phyloP scores from a whole-genome alignment of 2,113 vertebrate genomes.

The Nesoenas mayeri region DNA sequence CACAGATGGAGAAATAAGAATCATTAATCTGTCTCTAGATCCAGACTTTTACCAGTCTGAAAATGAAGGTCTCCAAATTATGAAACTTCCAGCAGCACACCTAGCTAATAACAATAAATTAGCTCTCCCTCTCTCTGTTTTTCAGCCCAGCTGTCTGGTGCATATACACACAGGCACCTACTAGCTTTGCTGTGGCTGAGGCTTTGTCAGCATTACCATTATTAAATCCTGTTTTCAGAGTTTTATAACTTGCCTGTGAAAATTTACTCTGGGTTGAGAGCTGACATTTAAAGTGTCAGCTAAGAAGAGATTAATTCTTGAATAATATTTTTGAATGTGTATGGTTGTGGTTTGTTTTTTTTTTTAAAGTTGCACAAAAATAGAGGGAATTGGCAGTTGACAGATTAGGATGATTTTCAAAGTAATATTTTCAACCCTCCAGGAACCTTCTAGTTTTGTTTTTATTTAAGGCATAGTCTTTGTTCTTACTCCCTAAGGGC shows the following conservation, averaged over 20 bases:
- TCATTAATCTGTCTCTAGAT: slow-evolving; percentile 32
- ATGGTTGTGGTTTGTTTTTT: not conserved
- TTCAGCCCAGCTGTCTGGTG: not conserved
- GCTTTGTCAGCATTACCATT: slow-evolving; percentile 47
- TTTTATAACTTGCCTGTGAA: slow-evolving; percentile 33
- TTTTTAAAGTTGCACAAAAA: slow-evolving; percentile 7
- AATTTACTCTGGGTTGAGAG: slow-evolving; percentile 44
- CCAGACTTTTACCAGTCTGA: not conserved
- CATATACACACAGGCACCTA: not conserved
- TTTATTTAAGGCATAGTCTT: not conserved
- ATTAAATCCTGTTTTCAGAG: slow-evolving; percentile 55
- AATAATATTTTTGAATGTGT: not conserved
- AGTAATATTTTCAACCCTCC: not conserved
- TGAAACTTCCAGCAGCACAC: not conserved
- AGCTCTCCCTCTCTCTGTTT: not conserved
- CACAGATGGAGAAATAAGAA: slow-evolving; percentile 10
- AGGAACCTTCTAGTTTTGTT: not conserved
- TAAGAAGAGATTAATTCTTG: slow-evolving; percentile 39
- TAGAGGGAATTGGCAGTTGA: not conserved
- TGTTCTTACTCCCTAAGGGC: not conserved
- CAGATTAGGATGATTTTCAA: not conserved
- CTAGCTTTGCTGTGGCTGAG: not conserved
- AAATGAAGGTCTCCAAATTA: not conserved
- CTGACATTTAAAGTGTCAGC: slow-evolving; percentile 52
- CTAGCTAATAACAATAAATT: not conserved